These are phyloP conservation scores for Lerema accius DNA, from an alignment of 1,140 invertebrate genomes.

Conservation along the genomic window DNA sequence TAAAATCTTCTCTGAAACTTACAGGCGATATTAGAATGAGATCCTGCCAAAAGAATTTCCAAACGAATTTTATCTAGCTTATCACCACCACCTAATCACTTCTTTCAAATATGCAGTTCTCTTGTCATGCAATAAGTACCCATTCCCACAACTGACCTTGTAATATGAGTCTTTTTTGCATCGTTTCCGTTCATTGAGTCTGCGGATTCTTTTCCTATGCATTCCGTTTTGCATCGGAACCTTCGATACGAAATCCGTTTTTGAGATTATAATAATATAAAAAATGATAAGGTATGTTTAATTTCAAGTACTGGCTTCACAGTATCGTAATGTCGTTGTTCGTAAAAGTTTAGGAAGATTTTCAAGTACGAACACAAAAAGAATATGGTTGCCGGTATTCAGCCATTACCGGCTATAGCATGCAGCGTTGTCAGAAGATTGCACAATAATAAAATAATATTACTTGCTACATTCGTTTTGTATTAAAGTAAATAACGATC, in stretches of 20 bases:
- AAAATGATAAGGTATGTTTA: too few relatives aligned
- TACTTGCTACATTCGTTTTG: neutral
- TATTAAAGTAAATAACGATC: neutral
- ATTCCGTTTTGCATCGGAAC: constrained; percentile 54
- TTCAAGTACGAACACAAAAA: neutral
- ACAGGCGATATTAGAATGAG: too few relatives aligned
- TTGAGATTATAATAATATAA: too few relatives aligned
- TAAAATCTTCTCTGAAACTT: too few relatives aligned
- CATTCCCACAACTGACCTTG: constrained; percentile 40
- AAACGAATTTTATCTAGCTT: neutral
- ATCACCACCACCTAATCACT: neutral
- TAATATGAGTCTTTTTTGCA: constrained; percentile 55
- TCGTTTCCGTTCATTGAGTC: constrained; percentile 54
- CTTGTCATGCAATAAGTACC: constrained; percentile 16
- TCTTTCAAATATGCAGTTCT: constrained; percentile 5
- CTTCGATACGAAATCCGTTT: constrained; percentile 42
- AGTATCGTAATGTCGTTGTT: too few relatives aligned
- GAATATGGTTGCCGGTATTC: constrained; percentile 3
- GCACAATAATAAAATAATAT: constrained; percentile 6
- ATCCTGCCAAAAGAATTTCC: too few relatives aligned
- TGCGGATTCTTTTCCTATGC: constrained; percentile 64
- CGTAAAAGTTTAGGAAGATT: neutral
- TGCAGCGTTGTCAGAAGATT: neutral
- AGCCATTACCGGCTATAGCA: neutral
- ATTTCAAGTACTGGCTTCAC: too few relatives aligned